A percentile compares a stretch with the other conserved stretches of the same genome.
Evolutionary conservation across 2,888 invertebrate genomes (phyloP).

Genomic region (Drosophila hamatofila): DNA sequence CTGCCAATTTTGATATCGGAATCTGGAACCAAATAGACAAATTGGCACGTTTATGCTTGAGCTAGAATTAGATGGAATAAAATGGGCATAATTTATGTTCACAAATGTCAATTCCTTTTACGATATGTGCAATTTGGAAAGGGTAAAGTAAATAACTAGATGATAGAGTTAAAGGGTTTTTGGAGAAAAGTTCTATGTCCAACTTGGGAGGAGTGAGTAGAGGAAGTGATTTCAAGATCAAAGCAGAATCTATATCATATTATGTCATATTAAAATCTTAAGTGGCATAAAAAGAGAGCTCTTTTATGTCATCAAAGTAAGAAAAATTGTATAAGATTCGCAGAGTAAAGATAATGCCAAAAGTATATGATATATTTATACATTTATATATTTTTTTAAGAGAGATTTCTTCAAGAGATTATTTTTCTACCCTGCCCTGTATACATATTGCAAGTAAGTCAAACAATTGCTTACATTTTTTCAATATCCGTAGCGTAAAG

Average conservation of each 20-base stretch:
- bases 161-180: neutral
- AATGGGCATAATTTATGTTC: conserved; percentile 48
- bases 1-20: conserved; percentile 43
- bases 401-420: conserved; percentile 5
- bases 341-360: neutral
- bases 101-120: conserved; percentile 31
- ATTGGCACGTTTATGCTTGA: conserved; percentile 63
- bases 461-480: conserved; percentile 4
- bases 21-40: conserved; percentile 57
- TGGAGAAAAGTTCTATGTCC: no score
- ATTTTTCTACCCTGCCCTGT: neutral
- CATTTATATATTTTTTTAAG: neutral
- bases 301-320: neutral
- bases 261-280: no score
- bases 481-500: neutral
- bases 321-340: neutral
- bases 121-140: neutral
- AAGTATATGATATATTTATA: neutral
- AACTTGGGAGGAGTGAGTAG: no score
- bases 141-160: neutral
- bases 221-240: neutral
- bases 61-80: conserved; percentile 29
- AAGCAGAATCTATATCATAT: neutral
- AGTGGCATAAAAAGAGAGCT: neutral
- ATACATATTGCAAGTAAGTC: neutral